These are phyloP conservation scores for Cetoscarus ocellatus DNA, from an alignment of 2,797 vertebrate genomes.

Conservation along the genomic window DNA sequence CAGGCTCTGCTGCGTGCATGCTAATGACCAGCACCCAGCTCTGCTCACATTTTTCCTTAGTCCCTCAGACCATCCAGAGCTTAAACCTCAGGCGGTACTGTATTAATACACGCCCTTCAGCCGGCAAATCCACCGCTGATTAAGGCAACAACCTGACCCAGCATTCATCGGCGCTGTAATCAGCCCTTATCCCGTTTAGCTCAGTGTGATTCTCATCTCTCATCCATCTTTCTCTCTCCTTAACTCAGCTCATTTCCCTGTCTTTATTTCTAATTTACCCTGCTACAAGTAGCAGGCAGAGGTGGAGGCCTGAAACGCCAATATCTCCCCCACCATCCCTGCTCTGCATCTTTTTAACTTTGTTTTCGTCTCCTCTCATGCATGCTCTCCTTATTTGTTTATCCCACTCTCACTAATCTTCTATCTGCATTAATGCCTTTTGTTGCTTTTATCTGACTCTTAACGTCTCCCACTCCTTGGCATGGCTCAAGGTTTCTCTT, in stretches of 20 bases:
- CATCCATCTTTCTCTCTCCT: conserved; percentile 44
- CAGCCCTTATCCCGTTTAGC: conserved; percentile 67
- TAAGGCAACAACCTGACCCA: conserved; percentile 69
- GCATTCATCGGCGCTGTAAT: conserved; percentile 64
- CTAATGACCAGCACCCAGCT: conserved; percentile 65
- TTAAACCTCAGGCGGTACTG: conserved; percentile 57
- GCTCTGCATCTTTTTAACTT: conserved; percentile 70
- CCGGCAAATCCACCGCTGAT: conserved; percentile 70
- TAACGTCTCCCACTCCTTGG: conserved; percentile 27
- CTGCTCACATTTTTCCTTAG: conserved; percentile 30
- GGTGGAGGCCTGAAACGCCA: conserved; percentile 54
- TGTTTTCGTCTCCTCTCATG: conserved; percentile 65
- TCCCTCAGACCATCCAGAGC: conserved; percentile 28
- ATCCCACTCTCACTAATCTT: conserved; percentile 64
- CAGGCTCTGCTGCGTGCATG: conserved; percentile 73
- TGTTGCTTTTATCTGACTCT: conserved; percentile 70
- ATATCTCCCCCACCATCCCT: conserved; percentile 51
- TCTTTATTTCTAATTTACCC: conserved; percentile 4
- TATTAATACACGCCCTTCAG: conserved; percentile 51
- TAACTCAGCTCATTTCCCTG: conserved; percentile 21
- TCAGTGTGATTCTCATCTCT: conserved; percentile 51
- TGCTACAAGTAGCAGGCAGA: conserved; percentile 46
- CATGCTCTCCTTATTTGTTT: conserved; percentile 66
- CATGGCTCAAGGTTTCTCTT: conserved; percentile 57
- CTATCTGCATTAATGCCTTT: conserved; percentile 58